These are phyloP conservation scores for Scolanthus callimorphus DNA, from an alignment of 92 coral and sea anemone species.

Conservation along the genomic window DNA sequence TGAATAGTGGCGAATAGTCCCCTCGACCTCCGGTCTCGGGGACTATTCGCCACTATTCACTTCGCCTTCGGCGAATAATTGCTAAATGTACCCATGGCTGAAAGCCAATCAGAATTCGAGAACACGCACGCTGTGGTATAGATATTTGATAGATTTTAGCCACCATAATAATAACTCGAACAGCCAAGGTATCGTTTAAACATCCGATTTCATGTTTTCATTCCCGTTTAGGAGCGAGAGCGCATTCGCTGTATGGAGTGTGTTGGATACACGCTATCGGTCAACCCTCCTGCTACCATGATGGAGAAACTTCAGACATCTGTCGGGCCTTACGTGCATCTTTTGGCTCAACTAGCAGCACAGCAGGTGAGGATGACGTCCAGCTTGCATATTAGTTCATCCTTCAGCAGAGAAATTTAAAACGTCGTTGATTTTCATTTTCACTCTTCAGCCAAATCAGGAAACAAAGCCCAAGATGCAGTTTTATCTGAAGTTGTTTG, in stretches of 20 bases:
- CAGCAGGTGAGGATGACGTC: slow-evolving; percentile 45
- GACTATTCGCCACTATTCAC: too few relatives aligned
- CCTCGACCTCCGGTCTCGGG: too few relatives aligned
- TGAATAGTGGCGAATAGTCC: too few relatives aligned
- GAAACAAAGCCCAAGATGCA: slow-evolving; percentile 68
- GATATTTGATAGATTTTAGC: background rate
- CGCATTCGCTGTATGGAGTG: slow-evolving; percentile 95
- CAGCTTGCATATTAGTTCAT: background rate
- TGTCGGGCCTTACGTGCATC: slow-evolving; percentile 64
- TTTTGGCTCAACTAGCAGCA: slow-evolving; percentile 50
- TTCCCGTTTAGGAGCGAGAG: slow-evolving; percentile 66
- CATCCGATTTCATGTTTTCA: too few relatives aligned
- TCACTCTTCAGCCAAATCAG: slow-evolving; percentile 53
- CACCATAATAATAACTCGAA: background rate
- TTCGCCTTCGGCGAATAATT: too few relatives aligned
- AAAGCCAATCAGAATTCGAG: too few relatives aligned
- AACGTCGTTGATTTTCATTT: background rate
- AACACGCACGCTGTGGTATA: too few relatives aligned
- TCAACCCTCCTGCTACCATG: slow-evolving; percentile 58
- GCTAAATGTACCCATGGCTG: too few relatives aligned
- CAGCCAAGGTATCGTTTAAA: background rate
- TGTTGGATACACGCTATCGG: slow-evolving; percentile 84
- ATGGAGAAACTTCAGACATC: slow-evolving; percentile 55
- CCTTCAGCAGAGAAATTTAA: too few relatives aligned
- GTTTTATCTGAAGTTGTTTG: slow-evolving; percentile 76